A percentile compares a stretch with the other conserved stretches of the same genome.
Conservation (phyloP, 1,140 invertebrate genomes). For the Teleopsis dalmanni region DNA sequence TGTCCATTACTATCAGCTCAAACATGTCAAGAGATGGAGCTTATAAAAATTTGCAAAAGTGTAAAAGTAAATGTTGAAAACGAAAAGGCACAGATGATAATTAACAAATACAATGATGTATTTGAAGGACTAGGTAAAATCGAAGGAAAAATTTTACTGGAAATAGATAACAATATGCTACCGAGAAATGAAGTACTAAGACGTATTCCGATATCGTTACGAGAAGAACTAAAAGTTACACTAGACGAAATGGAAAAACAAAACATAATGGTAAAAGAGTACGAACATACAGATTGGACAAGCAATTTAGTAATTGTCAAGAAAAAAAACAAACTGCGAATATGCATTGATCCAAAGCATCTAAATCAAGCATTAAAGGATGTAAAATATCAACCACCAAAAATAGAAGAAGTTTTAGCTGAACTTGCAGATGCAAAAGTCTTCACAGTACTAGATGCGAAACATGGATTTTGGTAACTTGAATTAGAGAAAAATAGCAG, state of each 20-base stretch:
- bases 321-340: conserved; percentile 16
- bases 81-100: background rate
- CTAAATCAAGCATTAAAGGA: conserved; percentile 12
- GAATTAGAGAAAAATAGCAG: conserved; percentile 13
- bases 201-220: background rate
- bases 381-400: conserved; percentile 19
- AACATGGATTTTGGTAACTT: conserved; percentile 13
- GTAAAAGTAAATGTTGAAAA: background rate
- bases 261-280: conserved; percentile 5
- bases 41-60: background rate
- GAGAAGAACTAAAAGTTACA: conserved; percentile 1
- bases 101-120: too few species aligned
- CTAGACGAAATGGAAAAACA: background rate
- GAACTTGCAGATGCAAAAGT: conserved; percentile 6
- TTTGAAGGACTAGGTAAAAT: conserved; percentile 3
- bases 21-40: background rate
- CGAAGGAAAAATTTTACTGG: background rate
- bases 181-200: background rate
- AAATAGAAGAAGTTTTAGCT: conserved; percentile 15
- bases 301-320: conserved; percentile 11
- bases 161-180: too few species aligned
- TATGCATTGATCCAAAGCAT: conserved; percentile 15
- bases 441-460: conserved; percentile 15
- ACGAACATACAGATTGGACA: conserved; percentile 6
- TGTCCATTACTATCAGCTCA: background rate